A percentile compares a stretch with the other conserved stretches of the same genome.
These are phyloP conservation scores for Megamerina dolium DNA, from an alignment of 2,888 invertebrate genomes.

Conservation along the genomic window DNA sequence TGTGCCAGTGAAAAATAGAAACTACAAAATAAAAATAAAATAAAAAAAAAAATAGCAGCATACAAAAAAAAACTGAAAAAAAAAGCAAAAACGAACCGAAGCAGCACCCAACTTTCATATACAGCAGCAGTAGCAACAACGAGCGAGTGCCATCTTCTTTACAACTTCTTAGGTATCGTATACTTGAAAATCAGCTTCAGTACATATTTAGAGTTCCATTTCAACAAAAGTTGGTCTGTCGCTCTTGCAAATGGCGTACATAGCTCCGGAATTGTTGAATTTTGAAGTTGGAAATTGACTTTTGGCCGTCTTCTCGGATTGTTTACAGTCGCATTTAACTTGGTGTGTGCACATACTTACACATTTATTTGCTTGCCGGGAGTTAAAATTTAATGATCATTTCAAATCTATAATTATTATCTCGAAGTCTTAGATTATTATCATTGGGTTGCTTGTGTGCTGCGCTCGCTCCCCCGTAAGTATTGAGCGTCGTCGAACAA, in stretches of 20 bases:
- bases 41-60: not conserved
- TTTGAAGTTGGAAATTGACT: not conserved
- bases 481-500: not conserved
- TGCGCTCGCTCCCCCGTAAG: not conserved
- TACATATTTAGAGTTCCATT: slow-evolving; percentile 24
- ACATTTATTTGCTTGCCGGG: slow-evolving; percentile 1
- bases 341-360: not conserved
- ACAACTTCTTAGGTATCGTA: slow-evolving; percentile 24
- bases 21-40: not conserved
- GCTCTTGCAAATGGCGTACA: not conserved
- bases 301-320: not conserved
- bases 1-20: not conserved
- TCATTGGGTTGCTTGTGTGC: slow-evolving; percentile 3
- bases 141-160: slow-evolving; percentile 9
- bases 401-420: slow-evolving; percentile 34
- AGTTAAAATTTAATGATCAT: slow-evolving; percentile 31
- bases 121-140: not conserved
- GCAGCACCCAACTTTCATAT: slow-evolving; percentile 9
- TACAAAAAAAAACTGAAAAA: not conserved
- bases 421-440: slow-evolving; percentile 22
- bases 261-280: not conserved
- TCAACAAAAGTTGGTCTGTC: not conserved
- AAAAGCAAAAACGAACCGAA: not conserved
- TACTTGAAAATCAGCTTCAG: slow-evolving; percentile 39
- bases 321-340: not conserved